phyloP scores from a whole-genome alignment of 2,113 vertebrate species.

The Cyphomyrus discorhynchus region DNA sequence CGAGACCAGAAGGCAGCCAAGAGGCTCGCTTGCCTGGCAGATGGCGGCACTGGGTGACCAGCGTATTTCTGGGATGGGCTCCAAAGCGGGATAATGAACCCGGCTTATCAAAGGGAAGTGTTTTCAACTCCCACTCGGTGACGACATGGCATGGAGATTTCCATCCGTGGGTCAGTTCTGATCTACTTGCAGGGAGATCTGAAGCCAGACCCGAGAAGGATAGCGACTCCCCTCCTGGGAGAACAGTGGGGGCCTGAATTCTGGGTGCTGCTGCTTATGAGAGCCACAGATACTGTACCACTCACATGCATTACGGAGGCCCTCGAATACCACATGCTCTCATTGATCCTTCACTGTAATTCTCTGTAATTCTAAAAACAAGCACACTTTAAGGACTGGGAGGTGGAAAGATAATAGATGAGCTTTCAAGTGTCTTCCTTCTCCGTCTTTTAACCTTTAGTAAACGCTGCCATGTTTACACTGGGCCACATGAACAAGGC shows the following conservation, averaged over 20 bases:
- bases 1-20: slow-evolving; percentile 10
- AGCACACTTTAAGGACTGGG: neutral
- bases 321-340: too few relatives aligned
- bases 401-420: neutral
- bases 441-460: neutral
- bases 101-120: neutral
- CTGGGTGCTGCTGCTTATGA: neutral
- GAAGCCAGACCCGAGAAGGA: neutral
- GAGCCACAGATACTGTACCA: neutral
- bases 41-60: slow-evolving; percentile 11
- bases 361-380: neutral
- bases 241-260: neutral
- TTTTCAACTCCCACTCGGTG: neutral
- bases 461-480: neutral
- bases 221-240: neutral
- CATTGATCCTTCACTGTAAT: neutral
- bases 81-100: slow-evolving; percentile 1
- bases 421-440: neutral
- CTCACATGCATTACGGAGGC: neutral
- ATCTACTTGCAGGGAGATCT: neutral
- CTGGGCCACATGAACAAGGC: neutral
- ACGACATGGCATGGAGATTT: slow-evolving; percentile 5
- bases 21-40: neutral
- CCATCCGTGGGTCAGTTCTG: neutral
- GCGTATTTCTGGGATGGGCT: neutral